Evolutionary conservation across 2,888 invertebrate species (phyloP), one percentile per base, ranked within the genome.

Genomic region (Chouioia cunea): DNA sequence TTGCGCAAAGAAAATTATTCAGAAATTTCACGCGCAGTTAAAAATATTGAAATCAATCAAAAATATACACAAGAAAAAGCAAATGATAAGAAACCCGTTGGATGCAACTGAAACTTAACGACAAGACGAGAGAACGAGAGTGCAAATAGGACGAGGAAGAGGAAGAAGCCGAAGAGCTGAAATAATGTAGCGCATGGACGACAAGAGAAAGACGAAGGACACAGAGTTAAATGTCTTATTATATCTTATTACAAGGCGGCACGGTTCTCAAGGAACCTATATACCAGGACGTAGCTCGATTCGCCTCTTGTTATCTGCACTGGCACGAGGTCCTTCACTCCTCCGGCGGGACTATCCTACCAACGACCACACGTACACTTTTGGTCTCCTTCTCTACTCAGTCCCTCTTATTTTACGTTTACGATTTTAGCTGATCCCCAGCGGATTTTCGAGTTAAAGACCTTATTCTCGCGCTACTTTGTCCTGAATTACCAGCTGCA

Each of bases 241-340:
- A 65, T 62, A 57, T 62, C 68, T 72, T 60, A 72, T 72, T 69
- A 72, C 72, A 69, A 72, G 72, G 72, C 72, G 72, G 72, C 54
- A n/a, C 8, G 36, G 36, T 36, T 36, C 10, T 36, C 36, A 36
- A 6, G 36, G 10, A 36, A n/a, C n/a, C 6, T 1, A 6, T 12
- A 36, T 15, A 20, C 23, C 48, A 10, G n/a, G 48, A 60, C 60
- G 27, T 50, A 76, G 44, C 44, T 44, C 10, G 36, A 36, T 36
- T 36, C 56, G 27, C 18, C 77, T n/a, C n/a, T 76, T 77, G 76
- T 78, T 77, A 74, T 77, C 65, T 54, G 59, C 20, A n/a, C 44
- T 63, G 43, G 36, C 36, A 12, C 36, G 36, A 36, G 36, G 36
- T 36, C 36, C 36, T 36, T 36, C 36, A 47, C 53, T 36, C 52